Conservation (phyloP, 2,888 invertebrate species). For the Apamea crenata region DNA sequence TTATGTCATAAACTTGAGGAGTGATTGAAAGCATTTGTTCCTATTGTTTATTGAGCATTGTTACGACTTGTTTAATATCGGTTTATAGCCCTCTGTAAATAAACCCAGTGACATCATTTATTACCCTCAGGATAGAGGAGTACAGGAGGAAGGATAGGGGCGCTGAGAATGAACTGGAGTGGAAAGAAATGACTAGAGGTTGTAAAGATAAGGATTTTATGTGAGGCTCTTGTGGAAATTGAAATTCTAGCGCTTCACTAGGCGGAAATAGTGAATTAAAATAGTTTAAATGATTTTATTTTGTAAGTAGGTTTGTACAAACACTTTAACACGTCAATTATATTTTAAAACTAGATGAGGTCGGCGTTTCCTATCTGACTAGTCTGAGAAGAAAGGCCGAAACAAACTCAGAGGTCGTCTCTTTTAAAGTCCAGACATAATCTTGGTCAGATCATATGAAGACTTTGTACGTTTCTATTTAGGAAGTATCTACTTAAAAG, state of each 20-base stretch:
- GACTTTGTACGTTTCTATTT: no score
- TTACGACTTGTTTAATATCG: conserved; percentile 51
- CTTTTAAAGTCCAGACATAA: no score
- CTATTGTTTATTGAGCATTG: conserved; percentile 46
- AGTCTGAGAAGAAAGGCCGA: no score
- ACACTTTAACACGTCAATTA: no score
- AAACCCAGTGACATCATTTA: conserved; percentile 47
- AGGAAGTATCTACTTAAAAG: no score
- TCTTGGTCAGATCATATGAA: no score
- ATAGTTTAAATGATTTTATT: not conserved
- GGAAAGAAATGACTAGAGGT: conserved; percentile 12
- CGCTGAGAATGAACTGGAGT: conserved; percentile 4
- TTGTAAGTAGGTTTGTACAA: no score
- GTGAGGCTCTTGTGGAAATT: conserved; percentile 25
- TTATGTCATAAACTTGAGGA: conserved; percentile 32
- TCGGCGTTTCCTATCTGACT: no score
- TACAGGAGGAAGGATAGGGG: not conserved
- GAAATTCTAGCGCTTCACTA: not conserved
- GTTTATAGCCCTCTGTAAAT: conserved; percentile 39
- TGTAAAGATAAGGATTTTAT: conserved; percentile 35
- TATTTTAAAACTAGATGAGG: no score
- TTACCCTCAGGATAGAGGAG: not conserved
- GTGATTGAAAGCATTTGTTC: conserved; percentile 39
- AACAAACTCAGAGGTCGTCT: no score
- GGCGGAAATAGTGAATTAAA: not conserved